Conservation (phyloP, 2,888 invertebrate genomes). For the Agrochola lychnidis region DNA sequence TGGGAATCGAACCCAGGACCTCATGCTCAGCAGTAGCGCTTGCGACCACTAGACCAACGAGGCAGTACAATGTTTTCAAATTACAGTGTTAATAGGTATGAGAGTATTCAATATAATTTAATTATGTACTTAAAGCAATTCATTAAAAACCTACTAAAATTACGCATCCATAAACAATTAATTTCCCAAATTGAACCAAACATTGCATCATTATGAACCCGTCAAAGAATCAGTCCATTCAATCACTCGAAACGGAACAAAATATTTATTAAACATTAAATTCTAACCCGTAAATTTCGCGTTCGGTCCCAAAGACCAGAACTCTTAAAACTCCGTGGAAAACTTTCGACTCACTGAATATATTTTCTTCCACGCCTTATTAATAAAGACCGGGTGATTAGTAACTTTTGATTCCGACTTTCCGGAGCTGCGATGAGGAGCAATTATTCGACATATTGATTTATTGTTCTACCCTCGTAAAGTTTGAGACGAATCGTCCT, state of each 20-base stretch:
- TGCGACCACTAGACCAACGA: too few species aligned
- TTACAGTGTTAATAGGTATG: too few species aligned
- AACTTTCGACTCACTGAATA: constrained; percentile 72
- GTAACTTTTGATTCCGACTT: constrained; percentile 87
- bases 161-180: neutral
- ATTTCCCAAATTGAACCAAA: constrained; percentile 27
- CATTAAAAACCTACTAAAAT: neutral
- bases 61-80: too few species aligned
- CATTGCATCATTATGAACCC: constrained; percentile 25
- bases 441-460: constrained; percentile 90
- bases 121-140: neutral
- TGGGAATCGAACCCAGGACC: too few species aligned
- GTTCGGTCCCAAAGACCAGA: constrained; percentile 62
- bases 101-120: too few species aligned
- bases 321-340: constrained; percentile 71
- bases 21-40: too few species aligned
- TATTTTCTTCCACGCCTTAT: constrained; percentile 79
- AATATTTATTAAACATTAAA: constrained; percentile 63
- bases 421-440: constrained; percentile 82
- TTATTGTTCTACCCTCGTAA: constrained; percentile 83
- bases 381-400: constrained; percentile 87
- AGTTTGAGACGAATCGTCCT: constrained; percentile 77
- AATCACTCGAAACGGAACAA: constrained; percentile 57
- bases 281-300: constrained; percentile 66
- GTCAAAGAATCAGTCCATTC: constrained; percentile 37